Evolutionary conservation across 2,888 invertebrate genomes (phyloP).

Genomic region (Endomychus coccineus): DNA sequence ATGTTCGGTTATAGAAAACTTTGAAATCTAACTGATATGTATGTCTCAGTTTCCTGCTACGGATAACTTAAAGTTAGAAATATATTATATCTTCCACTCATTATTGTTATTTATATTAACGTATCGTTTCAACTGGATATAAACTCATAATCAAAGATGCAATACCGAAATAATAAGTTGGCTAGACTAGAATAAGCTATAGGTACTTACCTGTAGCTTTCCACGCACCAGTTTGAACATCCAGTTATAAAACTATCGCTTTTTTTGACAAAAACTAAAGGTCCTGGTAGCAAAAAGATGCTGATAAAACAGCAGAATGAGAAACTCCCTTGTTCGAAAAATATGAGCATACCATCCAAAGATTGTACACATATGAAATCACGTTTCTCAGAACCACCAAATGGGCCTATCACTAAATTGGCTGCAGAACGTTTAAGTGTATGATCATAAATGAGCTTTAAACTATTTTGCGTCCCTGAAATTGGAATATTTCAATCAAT

Average conservation of each 20-base stretch:
- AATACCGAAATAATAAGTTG: constrained; percentile 1
- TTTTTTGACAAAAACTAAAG: constrained; percentile 70
- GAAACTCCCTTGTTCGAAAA: constrained; percentile 90
- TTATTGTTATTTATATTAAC: too few species aligned
- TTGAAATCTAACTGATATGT: too few species aligned
- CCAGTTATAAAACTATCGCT: constrained; percentile 81
- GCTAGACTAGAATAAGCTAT: not conserved
- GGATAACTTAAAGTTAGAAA: too few species aligned
- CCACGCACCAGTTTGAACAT: constrained; percentile 73
- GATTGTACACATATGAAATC: constrained; percentile 90
- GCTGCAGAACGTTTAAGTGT: constrained; percentile 68
- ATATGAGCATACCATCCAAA: constrained; percentile 78
- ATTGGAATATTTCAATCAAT: constrained; percentile 16
- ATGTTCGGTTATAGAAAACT: too few species aligned
- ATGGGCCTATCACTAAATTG: constrained; percentile 73
- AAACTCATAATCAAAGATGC: too few species aligned
- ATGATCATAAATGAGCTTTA: constrained; percentile 74
- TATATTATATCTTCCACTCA: too few species aligned
- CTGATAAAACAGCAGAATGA: constrained; percentile 75
- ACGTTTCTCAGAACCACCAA: constrained; percentile 74
- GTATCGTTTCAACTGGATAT: too few species aligned
- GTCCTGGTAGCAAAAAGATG: constrained; percentile 74
- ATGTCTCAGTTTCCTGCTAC: too few species aligned
- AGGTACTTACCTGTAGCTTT: constrained; percentile 67
- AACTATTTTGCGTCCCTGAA: constrained; percentile 60